These are phyloP conservation scores for Aeoliscus strigatus DNA, from an alignment of 2,797 vertebrate genomes.

Conservation along the genomic window DNA sequence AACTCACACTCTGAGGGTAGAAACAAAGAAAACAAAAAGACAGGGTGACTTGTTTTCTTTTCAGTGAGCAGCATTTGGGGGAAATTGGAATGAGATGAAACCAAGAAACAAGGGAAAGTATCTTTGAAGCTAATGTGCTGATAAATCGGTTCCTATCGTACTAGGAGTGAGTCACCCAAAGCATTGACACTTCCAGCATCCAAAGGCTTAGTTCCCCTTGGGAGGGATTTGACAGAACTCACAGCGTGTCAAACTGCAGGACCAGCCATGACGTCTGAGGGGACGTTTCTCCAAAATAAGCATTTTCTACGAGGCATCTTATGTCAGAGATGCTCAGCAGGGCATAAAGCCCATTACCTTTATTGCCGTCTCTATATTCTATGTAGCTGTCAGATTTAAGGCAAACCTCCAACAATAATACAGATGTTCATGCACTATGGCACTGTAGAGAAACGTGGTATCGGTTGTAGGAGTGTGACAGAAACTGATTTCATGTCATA, in stretches of 20 bases:
- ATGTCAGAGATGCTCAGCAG: conserved; percentile 3
- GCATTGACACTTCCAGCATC: conserved; percentile 2
- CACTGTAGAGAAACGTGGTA: conserved; percentile 4
- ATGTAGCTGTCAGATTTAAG: conserved; percentile 7
- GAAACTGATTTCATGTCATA: conserved; percentile 36
- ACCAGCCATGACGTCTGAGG: too few relatives aligned
- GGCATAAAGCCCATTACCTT: conserved; percentile 1
- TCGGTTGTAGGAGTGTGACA: conserved; percentile 8
- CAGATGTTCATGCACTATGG: not conserved
- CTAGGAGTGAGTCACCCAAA: conserved; percentile 3
- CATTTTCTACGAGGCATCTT: conserved; percentile 1
- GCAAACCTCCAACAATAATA: conserved; percentile 10
- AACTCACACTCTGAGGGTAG: conserved; percentile 69
- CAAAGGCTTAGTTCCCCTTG: not conserved
- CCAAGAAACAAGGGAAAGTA: conserved; percentile 2
- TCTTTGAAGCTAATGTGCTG: too few relatives aligned
- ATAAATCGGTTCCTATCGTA: too few relatives aligned
- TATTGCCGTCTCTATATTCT: not conserved
- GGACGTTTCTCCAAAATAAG: not conserved
- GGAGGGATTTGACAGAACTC: not conserved
- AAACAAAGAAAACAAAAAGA: not conserved
- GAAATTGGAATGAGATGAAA: too few relatives aligned
- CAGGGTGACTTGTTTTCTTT: too few relatives aligned
- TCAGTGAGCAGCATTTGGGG: too few relatives aligned
- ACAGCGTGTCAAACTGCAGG: conserved; percentile 1